Evolutionary conservation across 2,888 invertebrate genomes (phyloP).

Genomic region (Taphrorychus bicolor): DNA sequence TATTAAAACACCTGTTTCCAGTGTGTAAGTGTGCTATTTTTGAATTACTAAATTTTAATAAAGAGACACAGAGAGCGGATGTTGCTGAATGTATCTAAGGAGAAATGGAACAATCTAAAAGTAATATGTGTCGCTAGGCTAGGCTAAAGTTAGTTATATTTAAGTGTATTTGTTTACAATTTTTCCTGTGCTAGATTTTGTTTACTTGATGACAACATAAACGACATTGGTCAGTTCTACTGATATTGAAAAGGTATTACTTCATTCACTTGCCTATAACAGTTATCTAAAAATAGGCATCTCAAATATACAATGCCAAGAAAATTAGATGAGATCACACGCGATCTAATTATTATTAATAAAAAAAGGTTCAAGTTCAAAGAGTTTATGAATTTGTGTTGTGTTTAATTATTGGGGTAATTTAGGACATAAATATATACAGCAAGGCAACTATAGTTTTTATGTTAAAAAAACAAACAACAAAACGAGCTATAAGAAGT

Average conservation of each 20-base stretch:
- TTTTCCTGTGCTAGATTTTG: too few relatives aligned
- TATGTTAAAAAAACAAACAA: too few relatives aligned
- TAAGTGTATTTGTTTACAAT: too few relatives aligned
- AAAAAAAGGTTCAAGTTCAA: background rate
- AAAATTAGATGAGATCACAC: background rate
- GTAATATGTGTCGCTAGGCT: background rate
- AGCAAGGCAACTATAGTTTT: too few relatives aligned
- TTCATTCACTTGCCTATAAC: background rate
- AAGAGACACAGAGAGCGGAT: background rate
- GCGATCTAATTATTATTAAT: background rate
- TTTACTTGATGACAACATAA: too few relatives aligned
- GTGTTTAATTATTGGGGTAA: too few relatives aligned
- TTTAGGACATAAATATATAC: too few relatives aligned
- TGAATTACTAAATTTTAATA: background rate
- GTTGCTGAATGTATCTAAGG: background rate
- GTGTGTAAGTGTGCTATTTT: background rate
- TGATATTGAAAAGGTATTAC: background rate
- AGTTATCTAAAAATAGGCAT: slow-evolving; percentile 5
- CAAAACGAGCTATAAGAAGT: too few relatives aligned
- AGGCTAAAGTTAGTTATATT: too few relatives aligned
- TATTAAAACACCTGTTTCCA: background rate
- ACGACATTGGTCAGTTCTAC: too few relatives aligned
- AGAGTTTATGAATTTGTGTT: too few relatives aligned
- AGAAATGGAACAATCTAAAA: background rate
- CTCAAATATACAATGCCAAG: background rate